phyloP scores from a whole-genome alignment of 2,888 invertebrate genomes.

The Coelogynopora nodosa region DNA sequence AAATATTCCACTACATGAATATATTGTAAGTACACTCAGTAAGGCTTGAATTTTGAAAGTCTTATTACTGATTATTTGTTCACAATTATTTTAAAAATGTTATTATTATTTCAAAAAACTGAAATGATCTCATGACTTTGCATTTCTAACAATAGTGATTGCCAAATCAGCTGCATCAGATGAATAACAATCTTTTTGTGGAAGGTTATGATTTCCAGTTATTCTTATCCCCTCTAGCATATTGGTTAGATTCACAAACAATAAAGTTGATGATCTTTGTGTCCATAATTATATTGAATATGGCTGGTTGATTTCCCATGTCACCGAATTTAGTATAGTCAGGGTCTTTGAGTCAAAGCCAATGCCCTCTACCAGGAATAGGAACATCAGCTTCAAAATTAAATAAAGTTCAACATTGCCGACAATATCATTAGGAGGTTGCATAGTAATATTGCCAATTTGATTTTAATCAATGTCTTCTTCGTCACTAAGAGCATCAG shows the following conservation, averaged over 20 bases:
- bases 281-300: neutral
- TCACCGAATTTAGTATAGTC: neutral
- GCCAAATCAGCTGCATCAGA: neutral
- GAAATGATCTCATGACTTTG: neutral
- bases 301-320: neutral
- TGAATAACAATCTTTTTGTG: neutral
- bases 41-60: neutral
- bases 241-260: neutral
- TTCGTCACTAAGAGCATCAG: neutral
- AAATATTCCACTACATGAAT: neutral
- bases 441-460: neutral
- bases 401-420: neutral
- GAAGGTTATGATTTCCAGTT: neutral
- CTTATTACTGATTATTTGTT: neutral
- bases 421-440: constrained; percentile 12
- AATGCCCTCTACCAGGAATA: neutral
- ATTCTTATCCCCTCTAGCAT: neutral
- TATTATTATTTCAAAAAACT: neutral
- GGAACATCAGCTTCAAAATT: neutral
- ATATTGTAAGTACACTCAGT: neutral
- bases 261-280: neutral
- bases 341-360: too few species aligned
- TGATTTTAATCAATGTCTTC: constrained; percentile 9
- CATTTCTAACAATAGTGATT: neutral
- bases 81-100: neutral